These are phyloP conservation scores for Drosophila pseudotalamancana DNA, from an alignment of 2,888 invertebrate genomes.

Conservation along the genomic window DNA sequence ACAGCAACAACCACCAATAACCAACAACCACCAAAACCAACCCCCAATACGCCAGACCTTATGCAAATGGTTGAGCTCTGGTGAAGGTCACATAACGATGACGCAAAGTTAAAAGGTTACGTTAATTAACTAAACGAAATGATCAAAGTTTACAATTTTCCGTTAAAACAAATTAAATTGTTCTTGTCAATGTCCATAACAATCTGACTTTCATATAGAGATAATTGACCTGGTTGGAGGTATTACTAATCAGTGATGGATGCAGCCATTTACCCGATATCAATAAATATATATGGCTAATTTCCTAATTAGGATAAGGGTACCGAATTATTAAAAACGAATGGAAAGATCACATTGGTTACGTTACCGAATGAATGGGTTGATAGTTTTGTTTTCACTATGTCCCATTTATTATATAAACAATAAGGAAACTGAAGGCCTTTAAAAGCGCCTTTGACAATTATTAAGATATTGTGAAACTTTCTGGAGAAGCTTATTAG, in stretches of 20 bases:
- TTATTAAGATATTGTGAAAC: constrained; percentile 14
- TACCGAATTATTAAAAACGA: no score
- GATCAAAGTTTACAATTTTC: neutral
- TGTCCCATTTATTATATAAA: no score
- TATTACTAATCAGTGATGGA: neutral
- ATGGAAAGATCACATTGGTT: no score
- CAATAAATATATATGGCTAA: no score
- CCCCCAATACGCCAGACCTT: no score
- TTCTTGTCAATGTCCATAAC: neutral
- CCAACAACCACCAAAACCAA: neutral
- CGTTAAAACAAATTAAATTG: neutral
- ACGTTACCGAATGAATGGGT: no score
- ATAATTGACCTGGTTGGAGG: neutral
- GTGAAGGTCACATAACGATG: neutral
- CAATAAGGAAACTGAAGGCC: no score
- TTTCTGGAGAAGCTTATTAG: constrained; percentile 28
- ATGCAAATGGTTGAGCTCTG: constrained; percentile 4
- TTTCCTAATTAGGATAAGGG: no score
- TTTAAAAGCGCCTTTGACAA: neutral
- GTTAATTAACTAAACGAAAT: neutral
- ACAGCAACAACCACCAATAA: constrained; percentile 9
- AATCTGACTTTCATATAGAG: neutral
- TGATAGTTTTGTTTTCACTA: no score
- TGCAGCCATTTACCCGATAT: neutral
- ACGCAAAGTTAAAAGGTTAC: no score